Evolutionary conservation across 2,888 invertebrate genomes (phyloP), one percentile per base, ranked within the genome.

Genomic region (Dolomedes plantarius): DNA sequence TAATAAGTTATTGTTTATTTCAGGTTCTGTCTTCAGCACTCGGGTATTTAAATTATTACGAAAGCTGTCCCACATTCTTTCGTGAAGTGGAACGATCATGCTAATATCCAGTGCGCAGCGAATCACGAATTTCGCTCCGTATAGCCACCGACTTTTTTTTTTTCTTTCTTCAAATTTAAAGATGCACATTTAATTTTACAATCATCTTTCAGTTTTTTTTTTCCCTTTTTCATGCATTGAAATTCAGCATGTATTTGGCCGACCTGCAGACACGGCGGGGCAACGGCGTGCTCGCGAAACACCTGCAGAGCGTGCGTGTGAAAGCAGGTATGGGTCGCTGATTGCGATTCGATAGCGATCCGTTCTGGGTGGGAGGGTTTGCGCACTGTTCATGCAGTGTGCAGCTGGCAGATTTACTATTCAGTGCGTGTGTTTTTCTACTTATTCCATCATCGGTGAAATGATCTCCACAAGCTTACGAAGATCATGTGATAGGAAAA

Each of bases 241-340:
- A 56, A 23, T 56, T 1, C 19, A 23, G 41, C 64, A 65, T 31
- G 27, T 23, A 27, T 29, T 27, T 19, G 65, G 28, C 62, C 77
- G 83, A 85, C 83, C 83, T 56, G 50, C 32, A 28, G 68, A 19
- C 83, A 85, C 83, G 83, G 56, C 77, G 62, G 83, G 83, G 77
- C 77, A 77, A 72, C 27, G 65, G 41, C 77, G 77, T 77, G 77
- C 73, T 50, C 39, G 28, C 23, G 28, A 65, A 83, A 67, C 83
- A 85, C 83, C 83, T 85, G 83, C 71, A 65, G 64, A 72, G 72
- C 82, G 76, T 80, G 80, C 80, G 56, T 50, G 56, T 46, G 62
- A 36, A 36, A n/a, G 16, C 32, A 28, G 77, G 29, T 56, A 29
- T 6, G 23, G 31, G 9, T n/a, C 19, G 56, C 62, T n/a, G 73